Evolutionary conservation across 53 echinoderm and acorn worm species (phyloP).

Genomic region (Echinometra lucunter): DNA sequence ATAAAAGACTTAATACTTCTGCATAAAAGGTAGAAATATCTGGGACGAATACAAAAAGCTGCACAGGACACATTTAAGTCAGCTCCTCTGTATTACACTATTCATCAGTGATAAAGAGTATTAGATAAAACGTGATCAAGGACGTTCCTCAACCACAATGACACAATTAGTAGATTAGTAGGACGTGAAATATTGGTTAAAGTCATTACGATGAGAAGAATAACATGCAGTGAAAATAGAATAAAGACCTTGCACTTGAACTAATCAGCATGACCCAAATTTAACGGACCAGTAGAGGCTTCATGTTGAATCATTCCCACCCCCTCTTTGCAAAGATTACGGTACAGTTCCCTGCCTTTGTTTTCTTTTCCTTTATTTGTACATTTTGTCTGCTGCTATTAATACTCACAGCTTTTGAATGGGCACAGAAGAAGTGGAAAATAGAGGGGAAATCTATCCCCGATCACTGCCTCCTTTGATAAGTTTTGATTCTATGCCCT

Average conservation of each 20-base stretch:
- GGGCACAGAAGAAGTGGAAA: neutral
- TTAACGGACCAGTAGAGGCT: neutral
- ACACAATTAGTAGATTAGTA: neutral
- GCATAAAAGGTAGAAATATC: neutral
- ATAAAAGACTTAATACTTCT: neutral
- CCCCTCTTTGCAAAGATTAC: neutral
- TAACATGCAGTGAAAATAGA: neutral
- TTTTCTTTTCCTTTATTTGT: slow-evolving; percentile 30
- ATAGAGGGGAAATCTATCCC: slow-evolving; percentile 12
- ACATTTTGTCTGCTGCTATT: neutral
- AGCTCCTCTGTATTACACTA: slow-evolving; percentile 11
- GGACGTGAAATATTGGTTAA: slow-evolving; percentile 48
- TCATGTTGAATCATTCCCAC: neutral
- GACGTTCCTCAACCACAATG: neutral
- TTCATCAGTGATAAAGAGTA: neutral
- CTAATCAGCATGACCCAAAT: neutral
- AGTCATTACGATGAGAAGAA: neutral
- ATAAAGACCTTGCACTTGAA: slow-evolving; percentile 37
- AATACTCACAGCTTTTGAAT: neutral
- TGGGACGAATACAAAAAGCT: neutral
- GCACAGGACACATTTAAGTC: slow-evolving; percentile 5
- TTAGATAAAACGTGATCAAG: slow-evolving; percentile 24
- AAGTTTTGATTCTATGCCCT: neutral
- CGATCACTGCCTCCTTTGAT: neutral
- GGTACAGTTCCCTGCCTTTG: slow-evolving; percentile 53